Conservation (phyloP, 2,888 invertebrate genomes). For the Lasioglossum villosulum region DNA sequence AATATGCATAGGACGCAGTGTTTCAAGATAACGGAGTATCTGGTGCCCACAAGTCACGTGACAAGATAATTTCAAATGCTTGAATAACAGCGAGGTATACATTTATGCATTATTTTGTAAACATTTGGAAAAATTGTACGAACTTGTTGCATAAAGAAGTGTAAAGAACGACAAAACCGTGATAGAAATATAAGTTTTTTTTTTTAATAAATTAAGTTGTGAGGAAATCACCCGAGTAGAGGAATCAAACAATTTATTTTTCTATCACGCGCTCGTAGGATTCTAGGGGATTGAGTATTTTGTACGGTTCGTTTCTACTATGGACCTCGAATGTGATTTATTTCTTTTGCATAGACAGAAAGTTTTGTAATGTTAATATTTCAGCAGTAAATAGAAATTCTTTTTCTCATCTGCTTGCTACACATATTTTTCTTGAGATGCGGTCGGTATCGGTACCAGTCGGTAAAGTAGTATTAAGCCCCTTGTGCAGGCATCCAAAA, state of each 20-base stretch:
- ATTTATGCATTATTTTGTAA: no score
- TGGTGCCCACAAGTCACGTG: no score
- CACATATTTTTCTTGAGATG: background rate
- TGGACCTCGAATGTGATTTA: background rate
- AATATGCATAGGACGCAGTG: no score
- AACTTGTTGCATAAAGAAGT: no score
- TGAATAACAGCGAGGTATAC: no score
- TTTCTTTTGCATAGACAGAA: background rate
- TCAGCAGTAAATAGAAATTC: background rate
- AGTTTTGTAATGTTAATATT: background rate
- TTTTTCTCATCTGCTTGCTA: constrained; percentile 21
- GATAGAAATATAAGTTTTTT: no score
- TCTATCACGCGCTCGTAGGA: background rate
- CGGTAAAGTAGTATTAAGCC: background rate
- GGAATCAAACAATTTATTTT: background rate
- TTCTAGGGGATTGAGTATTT: background rate
- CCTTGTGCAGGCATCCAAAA: background rate
- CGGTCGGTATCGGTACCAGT: background rate
- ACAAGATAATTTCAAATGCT: no score
- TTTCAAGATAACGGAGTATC: no score
- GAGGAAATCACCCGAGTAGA: background rate
- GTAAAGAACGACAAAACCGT: no score
- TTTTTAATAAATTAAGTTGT: no score
- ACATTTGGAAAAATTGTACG: no score
- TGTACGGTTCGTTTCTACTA: background rate